A percentile compares a stretch with the other conserved stretches of the same genome.
phyloP scores from a whole-genome alignment of 2,113 vertebrate species.

The Cololabis saira region DNA sequence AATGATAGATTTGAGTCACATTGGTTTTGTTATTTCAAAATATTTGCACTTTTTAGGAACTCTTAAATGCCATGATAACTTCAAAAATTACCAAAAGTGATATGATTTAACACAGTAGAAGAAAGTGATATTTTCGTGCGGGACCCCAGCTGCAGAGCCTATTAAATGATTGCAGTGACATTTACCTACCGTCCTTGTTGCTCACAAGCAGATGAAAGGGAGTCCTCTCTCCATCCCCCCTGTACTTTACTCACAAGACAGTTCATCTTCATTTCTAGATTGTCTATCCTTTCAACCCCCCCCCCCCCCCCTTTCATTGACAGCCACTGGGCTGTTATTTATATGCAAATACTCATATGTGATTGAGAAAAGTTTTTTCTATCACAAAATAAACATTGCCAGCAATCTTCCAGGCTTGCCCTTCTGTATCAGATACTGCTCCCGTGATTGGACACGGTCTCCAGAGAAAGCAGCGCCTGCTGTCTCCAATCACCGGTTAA shows the following conservation, averaged over 20 bases:
- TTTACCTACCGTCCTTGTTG: slow-evolving; percentile 48
- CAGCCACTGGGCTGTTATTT: slow-evolving; percentile 66
- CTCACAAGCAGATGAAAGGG: slow-evolving; percentile 51
- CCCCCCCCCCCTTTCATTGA: slow-evolving; percentile 40
- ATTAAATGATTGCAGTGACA: slow-evolving; percentile 65
- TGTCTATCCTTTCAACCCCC: slow-evolving; percentile 34
- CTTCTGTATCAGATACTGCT: slow-evolving; percentile 40
- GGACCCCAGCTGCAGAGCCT: slow-evolving; percentile 39
- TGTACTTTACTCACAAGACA: slow-evolving; percentile 64
- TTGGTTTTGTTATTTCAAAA: not conserved
- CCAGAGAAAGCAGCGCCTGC: slow-evolving; percentile 45
- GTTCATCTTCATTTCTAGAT: slow-evolving; percentile 66
- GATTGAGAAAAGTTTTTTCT: slow-evolving; percentile 26
- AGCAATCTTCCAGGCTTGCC: slow-evolving; percentile 29
- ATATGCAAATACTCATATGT: slow-evolving; percentile 71
- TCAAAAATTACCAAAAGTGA: not conserved
- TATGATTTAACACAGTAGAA: slow-evolving; percentile 18
- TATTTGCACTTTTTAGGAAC: not conserved
- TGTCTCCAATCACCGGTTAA: slow-evolving; percentile 58
- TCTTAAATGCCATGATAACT: not conserved
- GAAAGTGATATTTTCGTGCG: slow-evolving; percentile 28
- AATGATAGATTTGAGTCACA: not conserved
- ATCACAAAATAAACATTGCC: slow-evolving; percentile 64
- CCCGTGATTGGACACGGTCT: slow-evolving; percentile 55
- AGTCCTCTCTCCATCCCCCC: slow-evolving; percentile 38